Percentiles rank a stretch among this genome's conserved stretches.
Evolutionary conservation across 2,888 invertebrate species (phyloP).

Genomic region (Drosophila mimetica): DNA sequence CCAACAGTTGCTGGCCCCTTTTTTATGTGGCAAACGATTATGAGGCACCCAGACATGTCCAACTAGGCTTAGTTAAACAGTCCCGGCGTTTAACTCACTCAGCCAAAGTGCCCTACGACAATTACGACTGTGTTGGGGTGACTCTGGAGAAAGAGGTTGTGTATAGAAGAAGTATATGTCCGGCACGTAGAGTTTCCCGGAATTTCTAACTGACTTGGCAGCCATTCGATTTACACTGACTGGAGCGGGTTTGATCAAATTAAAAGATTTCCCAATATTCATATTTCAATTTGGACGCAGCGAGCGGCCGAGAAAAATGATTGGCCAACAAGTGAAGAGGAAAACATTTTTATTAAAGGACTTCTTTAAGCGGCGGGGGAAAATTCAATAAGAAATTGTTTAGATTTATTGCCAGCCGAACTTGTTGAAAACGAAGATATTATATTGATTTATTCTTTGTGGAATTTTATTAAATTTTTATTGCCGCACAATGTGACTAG

Average conservation of each 20-base stretch:
- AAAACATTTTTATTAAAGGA: conserved; percentile 22
- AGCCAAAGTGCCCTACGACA: conserved; percentile 44
- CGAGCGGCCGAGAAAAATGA: background rate
- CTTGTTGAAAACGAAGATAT: background rate
- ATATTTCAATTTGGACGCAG: conserved; percentile 16
- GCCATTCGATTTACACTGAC: conserved; percentile 33
- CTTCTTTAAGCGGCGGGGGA: background rate
- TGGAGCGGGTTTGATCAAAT: conserved; percentile 13
- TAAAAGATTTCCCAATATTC: conserved; percentile 32
- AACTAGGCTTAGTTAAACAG: conserved; percentile 38
- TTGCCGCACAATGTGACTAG: no score
- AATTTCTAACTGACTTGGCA: conserved; percentile 48
- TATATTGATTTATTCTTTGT: background rate
- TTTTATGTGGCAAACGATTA: conserved; percentile 48
- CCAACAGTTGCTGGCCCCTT: conserved; percentile 13
- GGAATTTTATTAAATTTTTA: background rate
- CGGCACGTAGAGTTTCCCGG: conserved; percentile 55
- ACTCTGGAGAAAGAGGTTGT: conserved; percentile 11
- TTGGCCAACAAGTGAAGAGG: conserved; percentile 18
- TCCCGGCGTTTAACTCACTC: conserved; percentile 62
- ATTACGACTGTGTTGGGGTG: conserved; percentile 34
- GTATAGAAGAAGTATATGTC: conserved; percentile 16
- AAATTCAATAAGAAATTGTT: conserved; percentile 1
- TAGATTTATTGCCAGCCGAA: conserved; percentile 13
- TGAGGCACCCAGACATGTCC: conserved; percentile 16